Evolutionary conservation across 2,113 vertebrate species (phyloP).

Genomic region (Callopanchax toddi): DNA sequence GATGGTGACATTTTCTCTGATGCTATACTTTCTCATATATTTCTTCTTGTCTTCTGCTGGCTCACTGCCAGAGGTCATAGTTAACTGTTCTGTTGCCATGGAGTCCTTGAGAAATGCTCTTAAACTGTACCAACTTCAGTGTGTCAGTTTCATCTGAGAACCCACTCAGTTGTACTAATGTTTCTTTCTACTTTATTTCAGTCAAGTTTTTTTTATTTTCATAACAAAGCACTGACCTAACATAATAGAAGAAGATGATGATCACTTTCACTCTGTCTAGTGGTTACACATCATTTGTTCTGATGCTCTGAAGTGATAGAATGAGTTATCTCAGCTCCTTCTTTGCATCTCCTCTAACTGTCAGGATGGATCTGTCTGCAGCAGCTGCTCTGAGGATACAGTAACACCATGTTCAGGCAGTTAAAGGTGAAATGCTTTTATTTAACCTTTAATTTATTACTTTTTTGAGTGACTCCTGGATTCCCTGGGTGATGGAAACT

Average conservation of each 20-base stretch:
- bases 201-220: neutral
- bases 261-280: neutral
- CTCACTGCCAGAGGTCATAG: conserved; percentile 20
- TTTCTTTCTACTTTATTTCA: too few relatives aligned
- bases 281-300: neutral
- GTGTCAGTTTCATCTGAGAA: too few relatives aligned
- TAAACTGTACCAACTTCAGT: too few relatives aligned
- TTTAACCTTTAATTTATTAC: neutral
- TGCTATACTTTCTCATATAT: neutral
- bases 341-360: conserved; percentile 15
- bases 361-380: too few relatives aligned
- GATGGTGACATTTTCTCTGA: neutral
- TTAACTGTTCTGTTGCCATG: neutral
- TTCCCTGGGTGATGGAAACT: too few relatives aligned
- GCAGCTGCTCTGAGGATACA: too few relatives aligned
- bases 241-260: neutral
- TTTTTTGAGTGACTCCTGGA: too few relatives aligned
- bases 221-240: neutral
- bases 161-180: too few relatives aligned
- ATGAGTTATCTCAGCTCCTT: conserved; percentile 13
- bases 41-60: neutral
- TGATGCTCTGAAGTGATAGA: neutral
- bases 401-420: too few relatives aligned
- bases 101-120: conserved; percentile 20
- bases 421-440: too few relatives aligned